These are phyloP conservation scores for Musca domestica DNA, from an alignment of 1,140 invertebrate genomes.

Conservation along the genomic window DNA sequence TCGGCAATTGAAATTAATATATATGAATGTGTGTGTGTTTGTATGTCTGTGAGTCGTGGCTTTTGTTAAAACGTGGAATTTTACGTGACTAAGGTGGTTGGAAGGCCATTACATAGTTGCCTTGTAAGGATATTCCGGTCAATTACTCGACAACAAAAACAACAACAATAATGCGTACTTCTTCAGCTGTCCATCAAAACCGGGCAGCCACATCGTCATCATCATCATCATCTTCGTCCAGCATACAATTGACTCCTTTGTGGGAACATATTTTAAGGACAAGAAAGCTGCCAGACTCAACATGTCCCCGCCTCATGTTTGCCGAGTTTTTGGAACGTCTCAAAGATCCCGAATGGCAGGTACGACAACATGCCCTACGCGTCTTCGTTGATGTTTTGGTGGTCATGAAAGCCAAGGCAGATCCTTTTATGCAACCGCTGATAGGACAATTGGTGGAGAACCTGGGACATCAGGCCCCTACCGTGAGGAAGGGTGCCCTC, in stretches of 20 bases:
- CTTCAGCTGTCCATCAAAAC: neutral
- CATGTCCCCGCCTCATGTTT: constrained; percentile 66
- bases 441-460: constrained; percentile 69
- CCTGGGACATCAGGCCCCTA: constrained; percentile 71
- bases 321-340: constrained; percentile 67
- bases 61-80: too few species aligned
- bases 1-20: neutral
- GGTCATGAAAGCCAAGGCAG: constrained; percentile 63
- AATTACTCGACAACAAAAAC: neutral
- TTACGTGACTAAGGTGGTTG: too few species aligned
- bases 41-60: too few species aligned
- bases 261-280: constrained; percentile 73
- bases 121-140: too few species aligned
- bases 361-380: constrained; percentile 72
- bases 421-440: constrained; percentile 60
- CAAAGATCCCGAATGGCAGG: constrained; percentile 77
- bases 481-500: constrained; percentile 71
- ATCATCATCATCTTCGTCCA: constrained; percentile 12
- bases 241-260: constrained; percentile 66
- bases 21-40: too few species aligned
- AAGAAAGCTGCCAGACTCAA: constrained; percentile 60
- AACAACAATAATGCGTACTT: neutral
- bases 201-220: constrained; percentile 1
- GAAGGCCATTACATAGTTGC: too few species aligned
- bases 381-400: constrained; percentile 73